Conservation (phyloP, 2,888 invertebrate genomes). For the Cacoxenus indagator region DNA sequence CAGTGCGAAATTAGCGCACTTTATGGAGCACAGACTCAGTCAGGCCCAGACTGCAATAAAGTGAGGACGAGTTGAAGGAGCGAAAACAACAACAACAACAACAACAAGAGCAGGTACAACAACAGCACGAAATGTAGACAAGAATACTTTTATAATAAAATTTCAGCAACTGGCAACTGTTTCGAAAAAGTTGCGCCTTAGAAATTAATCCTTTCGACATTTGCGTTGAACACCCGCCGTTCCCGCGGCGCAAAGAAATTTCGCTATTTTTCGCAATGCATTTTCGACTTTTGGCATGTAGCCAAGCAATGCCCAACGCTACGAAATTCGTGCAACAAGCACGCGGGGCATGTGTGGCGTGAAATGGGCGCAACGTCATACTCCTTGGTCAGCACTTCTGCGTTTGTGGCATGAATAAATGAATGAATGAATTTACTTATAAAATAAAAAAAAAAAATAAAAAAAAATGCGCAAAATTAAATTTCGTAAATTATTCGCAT, state of each 20-base stretch:
- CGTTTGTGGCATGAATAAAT: neutral
- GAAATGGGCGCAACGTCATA: neutral
- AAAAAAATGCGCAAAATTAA: conserved; percentile 1
- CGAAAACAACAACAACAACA: neutral
- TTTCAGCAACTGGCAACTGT: neutral
- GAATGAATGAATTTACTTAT: neutral
- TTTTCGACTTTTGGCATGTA: conserved; percentile 14
- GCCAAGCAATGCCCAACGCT: no score
- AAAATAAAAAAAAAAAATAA: no score
- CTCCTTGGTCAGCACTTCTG: no score
- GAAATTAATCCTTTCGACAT: conserved; percentile 26
- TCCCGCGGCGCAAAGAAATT: conserved; percentile 12
- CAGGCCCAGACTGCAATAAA: neutral
- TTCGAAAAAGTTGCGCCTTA: conserved; percentile 1
- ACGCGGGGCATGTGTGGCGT: neutral
- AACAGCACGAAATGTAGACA: neutral
- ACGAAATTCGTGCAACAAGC: no score
- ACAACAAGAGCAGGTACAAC: neutral
- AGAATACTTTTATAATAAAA: neutral
- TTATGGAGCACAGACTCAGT: conserved; percentile 37
- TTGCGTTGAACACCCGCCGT: neutral
- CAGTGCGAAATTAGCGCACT: conserved; percentile 50
- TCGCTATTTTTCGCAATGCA: neutral
- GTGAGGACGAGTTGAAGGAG: neutral
- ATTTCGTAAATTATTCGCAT: conserved; percentile 2